phyloP scores from a whole-genome alignment of 2,797 vertebrate genomes.

The Hephaestus fuliginosus region DNA sequence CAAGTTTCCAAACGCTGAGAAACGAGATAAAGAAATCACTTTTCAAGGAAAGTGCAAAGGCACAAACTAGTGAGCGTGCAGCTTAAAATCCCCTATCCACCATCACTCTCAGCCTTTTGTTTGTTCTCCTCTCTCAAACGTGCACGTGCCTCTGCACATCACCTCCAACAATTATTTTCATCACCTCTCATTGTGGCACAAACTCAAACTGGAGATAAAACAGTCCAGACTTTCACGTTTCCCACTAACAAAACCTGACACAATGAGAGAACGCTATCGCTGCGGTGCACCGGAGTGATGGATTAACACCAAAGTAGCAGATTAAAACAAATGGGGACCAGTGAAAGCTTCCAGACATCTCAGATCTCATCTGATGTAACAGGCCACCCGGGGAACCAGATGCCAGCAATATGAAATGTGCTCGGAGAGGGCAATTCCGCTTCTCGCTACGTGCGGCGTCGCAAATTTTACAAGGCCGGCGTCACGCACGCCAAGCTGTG shows the following conservation, averaged over 20 bases:
- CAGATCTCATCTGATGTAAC: constrained; percentile 49
- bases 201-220: constrained; percentile 44
- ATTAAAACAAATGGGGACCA: constrained; percentile 53
- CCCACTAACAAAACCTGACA: constrained; percentile 30
- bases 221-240: constrained; percentile 36
- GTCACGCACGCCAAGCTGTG: not conserved
- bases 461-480: constrained; percentile 10
- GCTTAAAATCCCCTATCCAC: not conserved
- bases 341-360: constrained; percentile 56
- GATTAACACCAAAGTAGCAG: constrained; percentile 49
- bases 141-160: not conserved
- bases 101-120: constrained; percentile 27
- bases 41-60: constrained; percentile 8
- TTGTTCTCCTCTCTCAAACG: constrained; percentile 24
- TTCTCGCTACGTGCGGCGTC: not conserved
- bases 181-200: constrained; percentile 12
- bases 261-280: constrained; percentile 7
- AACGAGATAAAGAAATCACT: constrained; percentile 51
- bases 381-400: constrained; percentile 41
- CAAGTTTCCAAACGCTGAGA: constrained; percentile 46
- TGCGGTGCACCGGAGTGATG: constrained; percentile 31
- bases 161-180: constrained; percentile 43
- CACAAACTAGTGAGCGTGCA: constrained; percentile 13
- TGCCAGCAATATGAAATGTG: constrained; percentile 40
- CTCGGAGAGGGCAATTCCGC: not conserved